Evolutionary conservation across 2,113 vertebrate genomes (phyloP), one percentile per base, ranked within the genome.

Genomic region (Papio anubis): DNA sequence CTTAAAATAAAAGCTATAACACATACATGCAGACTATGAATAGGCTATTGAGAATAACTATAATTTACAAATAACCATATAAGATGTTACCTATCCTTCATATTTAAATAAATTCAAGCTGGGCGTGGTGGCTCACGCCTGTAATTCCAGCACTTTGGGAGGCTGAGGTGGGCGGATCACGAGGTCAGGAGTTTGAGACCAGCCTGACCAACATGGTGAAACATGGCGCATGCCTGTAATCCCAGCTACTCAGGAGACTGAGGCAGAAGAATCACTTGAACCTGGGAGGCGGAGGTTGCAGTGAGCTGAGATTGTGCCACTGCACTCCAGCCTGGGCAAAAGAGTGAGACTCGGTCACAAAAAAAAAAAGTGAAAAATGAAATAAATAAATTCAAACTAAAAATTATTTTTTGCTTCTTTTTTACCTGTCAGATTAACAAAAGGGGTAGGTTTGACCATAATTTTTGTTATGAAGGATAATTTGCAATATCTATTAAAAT

Each of bases 401-500:
- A 90, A 79, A 79, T n/a, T 9, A 43, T 61, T 5, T 5, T 80
- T 66, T 61, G 23, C 17, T 70, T 64, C 21, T 2, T 59, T 57
- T 43, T 59, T 72, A 45, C 45, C 75, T 66, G 32, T 75, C 35
- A 94, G 38, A 55, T 96, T 96, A 91, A 92, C 32, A 35, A 76
- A 76, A 72, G 38, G 70, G n/a, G 7, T 52, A 88, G 79, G 13
- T 21, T 50, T 75, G 64, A 38, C 45, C 45, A 88, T 82, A 50
- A 78, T 9, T 35, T 16, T 1, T 87, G 35, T 59, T 61, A 76
- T 40, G 6, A 10, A 88, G 27, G 48, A 40, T 48, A 88, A 75
- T 76, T 82, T 87, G 91, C 21, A 70, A 2, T 52, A 59, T 87
- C 75, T 95, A 80, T 59, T 91, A 94, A 88, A 93, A 89, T 38